Conservation (phyloP, 2,888 invertebrate genomes). For the Temnothorax rugatulus region DNA sequence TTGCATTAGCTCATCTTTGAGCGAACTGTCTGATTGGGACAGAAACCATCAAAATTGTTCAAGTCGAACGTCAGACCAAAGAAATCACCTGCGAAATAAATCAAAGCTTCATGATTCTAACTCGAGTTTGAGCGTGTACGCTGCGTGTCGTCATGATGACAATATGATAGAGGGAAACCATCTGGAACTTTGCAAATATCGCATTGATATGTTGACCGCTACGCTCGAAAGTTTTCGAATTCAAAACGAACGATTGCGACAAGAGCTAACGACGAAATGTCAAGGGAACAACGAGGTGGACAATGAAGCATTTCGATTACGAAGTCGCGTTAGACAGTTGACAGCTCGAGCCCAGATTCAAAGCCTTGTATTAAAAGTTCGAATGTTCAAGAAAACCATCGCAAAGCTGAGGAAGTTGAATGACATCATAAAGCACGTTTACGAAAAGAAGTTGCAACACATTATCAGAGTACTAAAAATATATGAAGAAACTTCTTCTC, state of each 20-base stretch:
- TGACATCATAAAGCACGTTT: slow-evolving; percentile 76
- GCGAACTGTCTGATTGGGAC: slow-evolving; percentile 73
- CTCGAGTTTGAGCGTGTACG: slow-evolving; percentile 38
- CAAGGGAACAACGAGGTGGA: slow-evolving; percentile 36
- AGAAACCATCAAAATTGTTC: slow-evolving; percentile 51
- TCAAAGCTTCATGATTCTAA: neutral
- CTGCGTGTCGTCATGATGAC: slow-evolving; percentile 28
- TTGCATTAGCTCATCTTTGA: slow-evolving; percentile 74
- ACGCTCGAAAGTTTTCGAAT: slow-evolving; percentile 71
- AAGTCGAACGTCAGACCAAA: slow-evolving; percentile 52
- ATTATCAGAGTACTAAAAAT: slow-evolving; percentile 75
- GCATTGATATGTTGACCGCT: slow-evolving; percentile 66
- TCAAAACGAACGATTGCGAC: slow-evolving; percentile 73
- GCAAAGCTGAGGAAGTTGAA: slow-evolving; percentile 78
- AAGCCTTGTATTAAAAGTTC: slow-evolving; percentile 73
- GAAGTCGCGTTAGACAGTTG: neutral
- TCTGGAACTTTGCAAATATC: slow-evolving; percentile 58
- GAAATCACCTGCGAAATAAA: slow-evolving; percentile 30
- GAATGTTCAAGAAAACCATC: slow-evolving; percentile 75
- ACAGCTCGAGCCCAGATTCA: slow-evolving; percentile 75
- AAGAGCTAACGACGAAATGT: slow-evolving; percentile 59
- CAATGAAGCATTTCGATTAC: slow-evolving; percentile 9
- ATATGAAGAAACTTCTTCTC: neutral
- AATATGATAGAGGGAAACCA: slow-evolving; percentile 24
- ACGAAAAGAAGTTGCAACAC: slow-evolving; percentile 77